Evolutionary conservation across 2,113 vertebrate species (phyloP), one percentile per base, ranked within the genome.

Genomic region (Morone saxatilis): DNA sequence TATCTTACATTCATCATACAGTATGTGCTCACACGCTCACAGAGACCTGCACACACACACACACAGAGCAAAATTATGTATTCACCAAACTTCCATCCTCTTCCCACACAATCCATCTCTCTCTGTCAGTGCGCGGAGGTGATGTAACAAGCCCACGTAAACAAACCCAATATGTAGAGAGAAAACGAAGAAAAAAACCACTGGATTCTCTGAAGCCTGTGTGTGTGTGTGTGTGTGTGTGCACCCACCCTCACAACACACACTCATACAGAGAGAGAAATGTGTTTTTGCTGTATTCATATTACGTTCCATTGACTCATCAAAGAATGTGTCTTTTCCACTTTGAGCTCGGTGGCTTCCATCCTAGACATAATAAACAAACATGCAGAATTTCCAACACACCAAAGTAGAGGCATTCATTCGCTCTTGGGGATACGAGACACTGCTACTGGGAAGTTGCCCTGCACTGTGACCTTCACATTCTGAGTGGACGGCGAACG

Each of bases 81-180:
- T 89, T 77, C 61, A 62, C 66, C 80, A 86, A 88, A 84, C 88
- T 72, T 85, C 81, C 85, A 68, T 86, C 85, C 75, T 91, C 81
- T 84, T 86, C 85, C 81, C 87, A 89, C 90, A 86, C 85, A 84
- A 81, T 84, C 90, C 74, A 73, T 92, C 73, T 86, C 74, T 86
- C 78, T 91, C 90, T 82, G 90, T 89, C 70, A 67, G 85, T 20
- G 71, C 66, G 22, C 41, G 13, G 81, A 80, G 85, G 80, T 92
- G 90, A 93, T 92, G 92, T 90, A 93, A 94, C 89, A 71, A 67
- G 41, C 6, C 60, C 43, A 14, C 47, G 84, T 86, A 89, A 92
- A 93, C 89, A 90, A 86, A 66, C 48, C 70, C 75, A 12, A 36
- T 45, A 47, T 31, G 38, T 11, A 53, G 22, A 72, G 76, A 81